These are phyloP conservation scores for Diaperis boleti DNA, from an alignment of 2,888 invertebrate species.

Conservation along the genomic window DNA sequence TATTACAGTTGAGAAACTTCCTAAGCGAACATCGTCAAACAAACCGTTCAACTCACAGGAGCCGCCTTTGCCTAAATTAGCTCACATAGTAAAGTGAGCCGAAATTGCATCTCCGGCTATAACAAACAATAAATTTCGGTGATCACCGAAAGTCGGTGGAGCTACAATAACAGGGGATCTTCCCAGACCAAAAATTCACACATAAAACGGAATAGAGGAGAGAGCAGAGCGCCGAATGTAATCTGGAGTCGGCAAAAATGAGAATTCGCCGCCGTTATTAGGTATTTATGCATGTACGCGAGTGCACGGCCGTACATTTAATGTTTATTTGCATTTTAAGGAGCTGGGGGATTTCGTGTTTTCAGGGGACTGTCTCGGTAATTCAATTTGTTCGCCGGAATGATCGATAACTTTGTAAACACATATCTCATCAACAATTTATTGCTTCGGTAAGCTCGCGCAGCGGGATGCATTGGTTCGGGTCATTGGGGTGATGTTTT, in stretches of 20 bases:
- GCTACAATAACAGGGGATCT: too few species aligned
- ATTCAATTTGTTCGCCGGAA: constrained; percentile 15
- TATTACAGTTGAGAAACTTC: too few species aligned
- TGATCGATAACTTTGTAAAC: constrained; percentile 19
- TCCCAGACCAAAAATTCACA: not conserved
- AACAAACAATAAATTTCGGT: not conserved
- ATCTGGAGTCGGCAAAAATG: constrained; percentile 11
- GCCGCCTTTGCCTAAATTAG: not conserved
- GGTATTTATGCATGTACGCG: constrained; percentile 17
- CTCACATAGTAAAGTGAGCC: not conserved
- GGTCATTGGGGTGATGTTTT: not conserved
- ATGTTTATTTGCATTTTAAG: constrained; percentile 22
- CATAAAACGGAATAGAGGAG: too few species aligned
- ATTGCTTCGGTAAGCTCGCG: constrained; percentile 7
- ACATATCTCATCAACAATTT: constrained; percentile 18
- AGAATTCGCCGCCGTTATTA: constrained; percentile 13
- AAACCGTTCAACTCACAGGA: too few species aligned
- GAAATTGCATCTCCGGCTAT: not conserved
- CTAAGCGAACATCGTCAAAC: too few species aligned
- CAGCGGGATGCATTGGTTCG: not conserved
- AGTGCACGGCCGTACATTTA: constrained; percentile 17
- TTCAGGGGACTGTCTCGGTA: constrained; percentile 16
- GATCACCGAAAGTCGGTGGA: not conserved
- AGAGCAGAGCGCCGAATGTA: constrained; percentile 12
- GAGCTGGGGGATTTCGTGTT: not conserved